Conservation (phyloP, 2,888 invertebrate genomes). For the Allacma fusca region DNA sequence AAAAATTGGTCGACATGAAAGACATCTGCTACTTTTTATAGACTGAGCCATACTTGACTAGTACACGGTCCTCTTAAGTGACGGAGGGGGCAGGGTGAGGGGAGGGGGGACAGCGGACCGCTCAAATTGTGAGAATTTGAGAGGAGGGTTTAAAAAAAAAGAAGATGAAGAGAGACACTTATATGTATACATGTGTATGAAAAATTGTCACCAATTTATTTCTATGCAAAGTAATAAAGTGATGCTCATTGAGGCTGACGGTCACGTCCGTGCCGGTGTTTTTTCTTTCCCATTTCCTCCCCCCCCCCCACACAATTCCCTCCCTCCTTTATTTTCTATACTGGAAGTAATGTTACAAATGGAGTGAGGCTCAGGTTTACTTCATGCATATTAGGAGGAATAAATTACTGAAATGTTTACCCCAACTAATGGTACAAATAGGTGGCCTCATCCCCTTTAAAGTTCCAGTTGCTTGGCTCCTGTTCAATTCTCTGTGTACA, state of each 20-base stretch:
- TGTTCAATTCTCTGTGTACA: background rate
- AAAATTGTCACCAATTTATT: conserved; percentile 38
- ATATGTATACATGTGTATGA: conserved; percentile 17
- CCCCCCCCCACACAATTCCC: too few relatives aligned
- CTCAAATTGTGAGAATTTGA: background rate
- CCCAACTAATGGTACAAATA: conserved; percentile 5
- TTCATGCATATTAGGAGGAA: background rate
- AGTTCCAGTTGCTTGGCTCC: background rate
- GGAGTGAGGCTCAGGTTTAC: too few relatives aligned
- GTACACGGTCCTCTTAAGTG: background rate
- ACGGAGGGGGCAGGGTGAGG: background rate
- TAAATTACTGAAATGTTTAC: background rate
- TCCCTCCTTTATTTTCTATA: background rate
- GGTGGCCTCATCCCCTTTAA: background rate
- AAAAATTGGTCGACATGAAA: background rate
- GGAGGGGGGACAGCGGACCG: background rate
- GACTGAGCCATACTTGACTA: background rate
- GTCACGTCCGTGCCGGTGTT: conserved; percentile 24
- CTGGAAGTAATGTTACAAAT: background rate
- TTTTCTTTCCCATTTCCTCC: background rate
- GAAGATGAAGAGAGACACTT: background rate
- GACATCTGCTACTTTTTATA: background rate
- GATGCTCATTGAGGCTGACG: conserved; percentile 40
- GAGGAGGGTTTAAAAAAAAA: background rate
- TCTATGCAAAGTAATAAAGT: conserved; percentile 36